A percentile compares a stretch with the other conserved stretches of the same genome.
phyloP scores from a whole-genome alignment of 2,888 invertebrate species.

The Sphecodes monilicornis region DNA sequence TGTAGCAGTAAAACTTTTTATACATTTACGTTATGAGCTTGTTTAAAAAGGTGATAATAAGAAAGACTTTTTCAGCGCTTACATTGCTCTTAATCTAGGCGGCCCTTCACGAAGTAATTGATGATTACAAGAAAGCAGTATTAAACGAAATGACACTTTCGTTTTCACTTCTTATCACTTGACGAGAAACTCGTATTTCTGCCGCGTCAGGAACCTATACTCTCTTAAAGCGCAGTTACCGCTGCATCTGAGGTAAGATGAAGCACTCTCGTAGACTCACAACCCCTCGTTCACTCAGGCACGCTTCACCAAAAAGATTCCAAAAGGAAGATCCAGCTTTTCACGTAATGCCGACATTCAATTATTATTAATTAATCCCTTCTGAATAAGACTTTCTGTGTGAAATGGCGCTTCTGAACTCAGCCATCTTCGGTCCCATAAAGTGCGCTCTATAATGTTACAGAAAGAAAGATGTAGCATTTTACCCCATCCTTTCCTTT shows the following conservation, averaged over 20 bases:
- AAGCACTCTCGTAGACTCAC: conserved; percentile 33
- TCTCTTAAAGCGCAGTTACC: conserved; percentile 15
- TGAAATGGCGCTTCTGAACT: background rate
- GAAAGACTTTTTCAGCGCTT: background rate
- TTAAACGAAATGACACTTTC: conserved; percentile 12
- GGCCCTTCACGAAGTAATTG: background rate
- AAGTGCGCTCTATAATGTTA: background rate
- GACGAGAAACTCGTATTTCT: conserved; percentile 10
- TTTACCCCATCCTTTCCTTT: background rate
- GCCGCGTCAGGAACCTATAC: conserved; percentile 30
- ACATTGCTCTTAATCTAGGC: background rate
- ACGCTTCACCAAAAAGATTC: conserved; percentile 28
- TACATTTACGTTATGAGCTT: background rate
- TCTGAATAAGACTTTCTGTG: conserved; percentile 8
- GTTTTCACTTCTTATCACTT: background rate
- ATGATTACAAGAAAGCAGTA: background rate
- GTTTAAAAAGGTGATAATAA: background rate
- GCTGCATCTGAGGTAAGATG: conserved; percentile 34
- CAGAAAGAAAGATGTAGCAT: background rate
- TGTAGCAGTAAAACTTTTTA: background rate
- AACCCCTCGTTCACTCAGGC: conserved; percentile 36
- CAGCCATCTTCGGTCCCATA: background rate
- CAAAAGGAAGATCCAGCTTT: conserved; percentile 35
- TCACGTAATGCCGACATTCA: conserved; percentile 23
- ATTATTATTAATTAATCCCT: conserved; percentile 46